Conservation (phyloP, 2,888 invertebrate genomes). For the Hirtodrosophila alboralis region DNA sequence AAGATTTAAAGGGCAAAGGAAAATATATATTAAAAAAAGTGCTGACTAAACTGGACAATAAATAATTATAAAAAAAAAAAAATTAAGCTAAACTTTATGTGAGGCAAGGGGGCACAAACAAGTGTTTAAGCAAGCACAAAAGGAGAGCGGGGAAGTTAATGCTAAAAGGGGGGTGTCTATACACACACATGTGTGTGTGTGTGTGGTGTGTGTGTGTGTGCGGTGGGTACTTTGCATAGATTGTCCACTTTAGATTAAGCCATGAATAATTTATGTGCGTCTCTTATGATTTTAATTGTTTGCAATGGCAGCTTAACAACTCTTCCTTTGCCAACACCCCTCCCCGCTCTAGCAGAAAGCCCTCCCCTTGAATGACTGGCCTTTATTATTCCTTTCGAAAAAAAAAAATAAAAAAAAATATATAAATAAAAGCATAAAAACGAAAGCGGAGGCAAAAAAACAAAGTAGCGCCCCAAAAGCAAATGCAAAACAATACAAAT, state of each 20-base stretch:
- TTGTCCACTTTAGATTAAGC: constrained; percentile 83
- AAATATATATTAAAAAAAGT: no score
- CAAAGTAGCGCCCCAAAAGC: constrained; percentile 78
- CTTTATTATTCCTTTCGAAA: constrained; percentile 63
- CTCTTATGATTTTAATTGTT: constrained; percentile 84
- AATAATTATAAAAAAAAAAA: no score
- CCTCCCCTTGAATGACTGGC: constrained; percentile 29
- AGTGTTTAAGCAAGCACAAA: constrained; percentile 28
- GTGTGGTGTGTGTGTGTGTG: constrained; percentile 27
- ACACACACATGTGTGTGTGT: constrained; percentile 18
- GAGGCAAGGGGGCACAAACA: no score
- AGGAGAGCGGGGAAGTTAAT: no score
- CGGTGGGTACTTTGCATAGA: constrained; percentile 80
- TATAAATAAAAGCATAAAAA: constrained; percentile 47
- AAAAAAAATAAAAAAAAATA: constrained; percentile 29
- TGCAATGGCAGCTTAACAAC: constrained; percentile 82
- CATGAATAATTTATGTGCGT: constrained; percentile 83
- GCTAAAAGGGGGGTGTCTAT: no score
- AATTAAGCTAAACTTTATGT: neutral
- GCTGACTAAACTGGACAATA: no score
- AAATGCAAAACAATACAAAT: constrained; percentile 80
- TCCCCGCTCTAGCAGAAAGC: neutral
- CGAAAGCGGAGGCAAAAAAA: constrained; percentile 66
- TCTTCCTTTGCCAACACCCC: constrained; percentile 37
- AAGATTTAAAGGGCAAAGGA: neutral